phyloP scores from a whole-genome alignment of 2,113 vertebrate genomes.

The Chloebia gouldiae region DNA sequence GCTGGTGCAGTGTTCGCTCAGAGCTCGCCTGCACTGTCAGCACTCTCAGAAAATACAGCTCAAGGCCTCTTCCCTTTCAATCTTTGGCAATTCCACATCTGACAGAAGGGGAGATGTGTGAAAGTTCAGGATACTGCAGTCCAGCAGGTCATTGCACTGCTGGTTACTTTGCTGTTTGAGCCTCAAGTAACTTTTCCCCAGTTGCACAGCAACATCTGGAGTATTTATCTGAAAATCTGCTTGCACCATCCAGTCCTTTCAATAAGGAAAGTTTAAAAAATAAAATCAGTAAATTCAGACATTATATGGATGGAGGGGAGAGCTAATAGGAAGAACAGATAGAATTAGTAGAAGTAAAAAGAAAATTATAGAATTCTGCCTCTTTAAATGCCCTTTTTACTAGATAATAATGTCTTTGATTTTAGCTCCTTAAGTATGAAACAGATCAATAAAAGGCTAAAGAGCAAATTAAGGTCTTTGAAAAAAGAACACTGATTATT shows the following conservation, averaged over 20 bases:
- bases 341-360: not conserved
- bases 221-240: not conserved
- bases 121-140: constrained; percentile 7
- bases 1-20: not conserved
- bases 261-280: not conserved
- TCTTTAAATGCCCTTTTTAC: not conserved
- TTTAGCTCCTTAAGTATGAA: not conserved
- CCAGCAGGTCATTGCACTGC: not conserved
- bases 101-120: not conserved
- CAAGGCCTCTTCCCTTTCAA: not conserved
- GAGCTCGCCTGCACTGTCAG: not conserved
- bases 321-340: not conserved
- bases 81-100: not conserved
- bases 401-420: not conserved
- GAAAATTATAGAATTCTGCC: not conserved
- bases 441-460: not conserved
- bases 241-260: not conserved
- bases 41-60: not conserved
- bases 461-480: not conserved
- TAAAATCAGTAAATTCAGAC: not conserved
- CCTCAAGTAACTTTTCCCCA: not conserved
- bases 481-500: not conserved
- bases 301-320: not conserved
- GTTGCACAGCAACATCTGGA: not conserved
- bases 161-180: not conserved